A percentile compares a stretch with the other conserved stretches of the same genome.
These are phyloP conservation scores for Leptinotarsa haldemani DNA, from an alignment of 2,888 invertebrate species.

Conservation along the genomic window DNA sequence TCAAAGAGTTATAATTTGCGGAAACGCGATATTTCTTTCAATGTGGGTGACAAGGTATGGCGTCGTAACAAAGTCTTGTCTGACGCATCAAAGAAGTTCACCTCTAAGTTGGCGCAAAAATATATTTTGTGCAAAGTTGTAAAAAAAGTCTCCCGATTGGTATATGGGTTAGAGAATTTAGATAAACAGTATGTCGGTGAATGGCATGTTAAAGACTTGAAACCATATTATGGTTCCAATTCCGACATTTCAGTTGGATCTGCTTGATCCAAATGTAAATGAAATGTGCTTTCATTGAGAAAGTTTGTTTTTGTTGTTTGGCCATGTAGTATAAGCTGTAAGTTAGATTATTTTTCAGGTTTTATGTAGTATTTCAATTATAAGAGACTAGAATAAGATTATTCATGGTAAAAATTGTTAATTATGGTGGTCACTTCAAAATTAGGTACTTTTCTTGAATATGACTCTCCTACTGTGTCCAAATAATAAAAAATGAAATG, in stretches of 20 bases:
- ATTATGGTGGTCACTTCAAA: too few relatives aligned
- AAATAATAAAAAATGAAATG: too few relatives aligned
- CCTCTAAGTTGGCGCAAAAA: constrained; percentile 33
- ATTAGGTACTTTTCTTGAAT: too few relatives aligned
- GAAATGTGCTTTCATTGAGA: too few relatives aligned
- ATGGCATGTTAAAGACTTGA: too few relatives aligned
- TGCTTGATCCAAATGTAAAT: neutral
- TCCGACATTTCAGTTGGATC: neutral
- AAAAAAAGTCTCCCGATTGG: neutral
- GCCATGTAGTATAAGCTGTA: neutral
- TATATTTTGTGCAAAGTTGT: constrained; percentile 8
- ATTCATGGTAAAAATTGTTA: too few relatives aligned
- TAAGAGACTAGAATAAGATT: too few relatives aligned
- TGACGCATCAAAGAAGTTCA: constrained; percentile 24
- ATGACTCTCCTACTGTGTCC: too few relatives aligned
- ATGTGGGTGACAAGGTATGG: constrained; percentile 35
- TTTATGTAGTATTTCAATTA: too few relatives aligned
- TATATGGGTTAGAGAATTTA: neutral
- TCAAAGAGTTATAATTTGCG: constrained; percentile 31
- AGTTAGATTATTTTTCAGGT: too few relatives aligned
- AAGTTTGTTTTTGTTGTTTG: neutral
- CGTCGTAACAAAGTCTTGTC: constrained; percentile 32
- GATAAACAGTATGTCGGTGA: neutral
- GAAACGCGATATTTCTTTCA: constrained; percentile 25
- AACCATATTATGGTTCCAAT: too few relatives aligned